These are phyloP conservation scores for Tenebrosternarchus preto DNA, from an alignment of 2,113 vertebrate species.

Conservation along the genomic window DNA sequence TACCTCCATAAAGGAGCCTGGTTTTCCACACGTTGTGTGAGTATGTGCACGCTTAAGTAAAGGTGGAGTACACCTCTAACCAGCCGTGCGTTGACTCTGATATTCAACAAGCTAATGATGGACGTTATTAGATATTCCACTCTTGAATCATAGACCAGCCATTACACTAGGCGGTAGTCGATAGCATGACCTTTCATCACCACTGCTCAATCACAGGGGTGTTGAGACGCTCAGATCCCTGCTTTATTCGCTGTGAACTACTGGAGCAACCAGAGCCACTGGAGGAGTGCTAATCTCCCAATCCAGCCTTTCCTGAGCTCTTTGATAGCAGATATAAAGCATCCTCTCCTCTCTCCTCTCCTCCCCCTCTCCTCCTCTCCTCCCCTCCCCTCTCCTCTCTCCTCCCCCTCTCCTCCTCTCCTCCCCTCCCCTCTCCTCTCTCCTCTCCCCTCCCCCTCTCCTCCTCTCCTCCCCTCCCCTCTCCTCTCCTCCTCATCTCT, in stretches of 20 bases:
- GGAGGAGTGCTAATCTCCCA: slow-evolving; percentile 52
- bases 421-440: too few relatives aligned
- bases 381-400: too few relatives aligned
- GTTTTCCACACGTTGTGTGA: background rate
- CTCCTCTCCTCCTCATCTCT: background rate
- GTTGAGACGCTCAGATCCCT: slow-evolving; percentile 45
- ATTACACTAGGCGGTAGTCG: slow-evolving; percentile 50
- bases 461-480: too few relatives aligned
- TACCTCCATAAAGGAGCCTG: background rate
- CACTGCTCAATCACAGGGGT: slow-evolving; percentile 49
- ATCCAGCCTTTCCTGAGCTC: slow-evolving; percentile 46
- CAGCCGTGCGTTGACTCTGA: slow-evolving; percentile 17
- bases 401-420: too few relatives aligned
- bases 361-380: too few relatives aligned
- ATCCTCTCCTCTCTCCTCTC: slow-evolving; percentile 19
- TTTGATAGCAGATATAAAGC: slow-evolving; percentile 53
- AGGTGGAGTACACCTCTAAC: slow-evolving; percentile 11
- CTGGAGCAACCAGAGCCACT: slow-evolving; percentile 34
- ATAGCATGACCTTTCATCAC: slow-evolving; percentile 55
- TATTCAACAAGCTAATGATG: slow-evolving; percentile 55
- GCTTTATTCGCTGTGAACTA: slow-evolving; percentile 43
- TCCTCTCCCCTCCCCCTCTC: too few relatives aligned
- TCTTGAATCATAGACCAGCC: slow-evolving; percentile 47
- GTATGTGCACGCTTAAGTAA: too few relatives aligned
- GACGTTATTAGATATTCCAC: slow-evolving; percentile 51